phyloP scores from a whole-genome alignment of 2,113 vertebrate genomes.

The Struthio camelus region DNA sequence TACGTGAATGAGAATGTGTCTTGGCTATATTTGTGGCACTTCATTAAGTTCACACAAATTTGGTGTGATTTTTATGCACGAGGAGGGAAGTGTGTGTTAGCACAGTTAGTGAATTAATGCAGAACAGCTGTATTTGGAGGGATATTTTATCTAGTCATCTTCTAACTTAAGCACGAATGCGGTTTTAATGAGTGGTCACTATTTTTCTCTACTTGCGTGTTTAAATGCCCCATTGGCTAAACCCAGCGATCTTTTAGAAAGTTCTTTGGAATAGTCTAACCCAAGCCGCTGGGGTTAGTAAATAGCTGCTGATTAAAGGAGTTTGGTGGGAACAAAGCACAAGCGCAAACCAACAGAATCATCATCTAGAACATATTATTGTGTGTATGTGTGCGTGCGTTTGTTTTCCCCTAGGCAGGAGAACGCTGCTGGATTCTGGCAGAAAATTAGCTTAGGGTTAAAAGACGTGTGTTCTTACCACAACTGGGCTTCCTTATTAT shows the following conservation, averaged over 20 bases:
- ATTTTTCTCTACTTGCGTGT: neutral
- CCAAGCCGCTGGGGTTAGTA: neutral
- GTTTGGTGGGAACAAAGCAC: neutral
- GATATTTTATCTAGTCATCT: neutral
- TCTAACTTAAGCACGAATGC: neutral
- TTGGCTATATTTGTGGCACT: neutral
- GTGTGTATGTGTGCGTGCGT: neutral
- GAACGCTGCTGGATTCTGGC: neutral
- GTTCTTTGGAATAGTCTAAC: neutral
- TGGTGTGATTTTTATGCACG: neutral
- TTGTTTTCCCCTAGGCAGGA: neutral
- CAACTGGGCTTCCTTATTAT: neutral
- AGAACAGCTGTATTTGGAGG: neutral
- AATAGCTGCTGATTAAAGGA: neutral
- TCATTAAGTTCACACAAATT: neutral
- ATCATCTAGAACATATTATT: neutral
- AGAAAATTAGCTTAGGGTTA: neutral
- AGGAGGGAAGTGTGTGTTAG: neutral
- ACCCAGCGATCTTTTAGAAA: neutral
- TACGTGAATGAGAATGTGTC: neutral
- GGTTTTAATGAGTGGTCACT: neutral
- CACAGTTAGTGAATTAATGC: neutral
- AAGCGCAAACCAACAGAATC: neutral
- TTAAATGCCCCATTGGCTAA: neutral
- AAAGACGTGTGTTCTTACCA: neutral